Percentiles rank a stretch among this genome's conserved stretches.
Evolutionary conservation across 2,797 vertebrate species (phyloP).

Genomic region (Vireo griseus): DNA sequence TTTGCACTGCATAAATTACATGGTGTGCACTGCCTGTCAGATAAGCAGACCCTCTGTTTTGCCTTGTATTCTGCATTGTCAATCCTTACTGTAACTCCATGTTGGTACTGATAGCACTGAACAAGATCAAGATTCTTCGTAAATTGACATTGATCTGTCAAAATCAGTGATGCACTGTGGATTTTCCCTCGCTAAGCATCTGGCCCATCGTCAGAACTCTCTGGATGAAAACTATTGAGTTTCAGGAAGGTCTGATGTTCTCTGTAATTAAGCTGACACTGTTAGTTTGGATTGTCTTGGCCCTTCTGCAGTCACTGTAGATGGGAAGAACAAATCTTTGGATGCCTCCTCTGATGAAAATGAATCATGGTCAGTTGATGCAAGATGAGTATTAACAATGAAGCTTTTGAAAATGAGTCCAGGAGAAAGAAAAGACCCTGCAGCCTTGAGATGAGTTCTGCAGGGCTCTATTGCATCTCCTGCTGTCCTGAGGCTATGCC

Average conservation of each 20-base stretch:
- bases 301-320: not conserved
- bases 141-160: not conserved
- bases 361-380: not conserved
- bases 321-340: not conserved
- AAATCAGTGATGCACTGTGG: not conserved
- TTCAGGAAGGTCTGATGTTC: not conserved
- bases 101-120: not conserved
- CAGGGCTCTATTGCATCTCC: not conserved
- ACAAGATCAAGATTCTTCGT: fast-evolving
- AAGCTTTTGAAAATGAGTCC: not conserved
- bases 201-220: not conserved
- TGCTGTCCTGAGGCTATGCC: not conserved
- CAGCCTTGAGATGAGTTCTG: not conserved
- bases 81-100: not conserved
- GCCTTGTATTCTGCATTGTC: not conserved
- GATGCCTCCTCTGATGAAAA: not conserved
- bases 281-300: not conserved
- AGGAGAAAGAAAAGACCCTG: not conserved
- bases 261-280: not conserved
- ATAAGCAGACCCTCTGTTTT: not conserved
- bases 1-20: slow-evolving; percentile 2
- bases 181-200: not conserved
- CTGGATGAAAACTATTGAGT: not conserved
- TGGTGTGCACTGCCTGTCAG: not conserved
- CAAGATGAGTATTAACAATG: not conserved